Base-by-base conservation (phyloP, 2,113 vertebrate species). In the Oreotrochilus melanogaster region DNA sequence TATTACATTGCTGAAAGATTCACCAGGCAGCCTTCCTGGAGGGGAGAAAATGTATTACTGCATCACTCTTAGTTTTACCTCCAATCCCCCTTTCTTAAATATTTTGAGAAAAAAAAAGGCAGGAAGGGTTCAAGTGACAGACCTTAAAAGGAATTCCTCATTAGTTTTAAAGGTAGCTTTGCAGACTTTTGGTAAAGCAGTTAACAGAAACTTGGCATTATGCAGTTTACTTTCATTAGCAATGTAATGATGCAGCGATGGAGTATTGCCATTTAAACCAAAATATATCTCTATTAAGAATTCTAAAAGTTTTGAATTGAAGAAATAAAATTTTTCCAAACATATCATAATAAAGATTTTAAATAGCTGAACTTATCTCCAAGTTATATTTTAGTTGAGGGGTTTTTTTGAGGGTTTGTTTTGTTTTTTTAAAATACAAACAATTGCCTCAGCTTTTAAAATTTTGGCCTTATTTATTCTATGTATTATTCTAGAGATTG, bases 1-100 rank as follows among this genome's bases (percentile, higher is more conserved):
- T 85, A 66, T 17, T 88, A 15, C 58, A 58, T 43, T 74, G 83
- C 86, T 98, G 96, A 97, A 98, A 97, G 90, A 64, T 91, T 86
- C 83, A 92, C 89, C 91, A 97, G 78, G 72, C 96, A 96, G 42
- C 53, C 61, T 90, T 94, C 72, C 78, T 64, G 93, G 76, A 79
- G 93, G 93, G 84, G 70, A 94, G 73, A 95, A 95, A 80, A 75
- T 58, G 13, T 45, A n/a, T 78, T 86, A 37, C 48, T 88, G 50
- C 33, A 48, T 78, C 24, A 7, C 35, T 67, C 9, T 88, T 73
- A 83, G 74, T 92, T 94, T 74, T 84, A 74, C 37, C 24, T 92
- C 50, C 10, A 74, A 7, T 16, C 10, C 8, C 10, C 21, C 16
- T 70, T 79, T 81, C 39, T 70, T 42, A 88, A 80, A 23, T 57